Evolutionary conservation across 2,888 invertebrate species (phyloP), one percentile per base, ranked within the genome.

Genomic region (Cetonia aurata): DNA sequence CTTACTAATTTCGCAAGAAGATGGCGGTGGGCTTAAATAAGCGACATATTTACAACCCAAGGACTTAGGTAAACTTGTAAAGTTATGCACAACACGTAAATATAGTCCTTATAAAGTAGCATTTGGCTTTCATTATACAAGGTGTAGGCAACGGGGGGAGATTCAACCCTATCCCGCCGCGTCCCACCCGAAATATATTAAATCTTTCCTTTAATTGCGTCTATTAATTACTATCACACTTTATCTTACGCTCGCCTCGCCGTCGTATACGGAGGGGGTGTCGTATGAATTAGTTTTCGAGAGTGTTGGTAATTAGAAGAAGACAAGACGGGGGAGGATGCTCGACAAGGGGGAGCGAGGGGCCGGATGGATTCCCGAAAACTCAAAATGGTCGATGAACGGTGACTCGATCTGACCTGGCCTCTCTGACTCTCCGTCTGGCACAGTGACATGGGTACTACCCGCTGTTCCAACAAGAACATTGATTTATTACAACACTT

Each of bases 21-120:
- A 82, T 80, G 83, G 79, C 76, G 81, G 79, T 72, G 77, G 81
- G 83, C 83, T 83, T 83, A 83, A 82, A 80, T 80, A 77, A 77
- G 76, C 78, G 84, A 83, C 84, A 84, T 84, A 81, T 84, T 84
- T 84, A 84, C 81, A 80, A 80, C 82, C 78, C 72, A 46, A 69
- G 71, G 75, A 77, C 83, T 84, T 84, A 84, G 83, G 83, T 80
- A 82, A 84, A 84, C 81, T 84, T 84, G 82, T 79, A 80, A 84
- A 84, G 82, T 84, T 84, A 84, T 84, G 83, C 84, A 81, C 82
- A 83, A 84, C 84, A 84, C 84, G 84, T 84, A 84, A 84, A 84
- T 83, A 83, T 69, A 74, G 73, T 74, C 74, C 69, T 65, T 68
- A 69, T 72, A 72, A 72, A 72, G 72, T 72, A 72, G 69, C 72